Percentiles rank a stretch among this genome's conserved stretches.
phyloP scores from a whole-genome alignment of 2,113 vertebrate genomes.

The Theropithecus gelada region DNA sequence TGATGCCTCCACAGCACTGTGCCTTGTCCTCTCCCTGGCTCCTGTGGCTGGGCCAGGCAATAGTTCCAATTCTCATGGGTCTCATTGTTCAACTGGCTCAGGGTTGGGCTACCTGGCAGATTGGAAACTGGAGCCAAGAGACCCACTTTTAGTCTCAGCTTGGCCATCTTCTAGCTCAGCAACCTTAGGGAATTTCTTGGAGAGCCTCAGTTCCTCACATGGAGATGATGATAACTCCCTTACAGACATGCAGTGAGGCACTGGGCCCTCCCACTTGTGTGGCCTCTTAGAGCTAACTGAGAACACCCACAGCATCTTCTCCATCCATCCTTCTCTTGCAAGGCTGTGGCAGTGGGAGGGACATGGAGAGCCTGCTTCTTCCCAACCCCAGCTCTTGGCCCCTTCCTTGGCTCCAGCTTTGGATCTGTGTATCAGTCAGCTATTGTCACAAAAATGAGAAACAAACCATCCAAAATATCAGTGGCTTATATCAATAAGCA shows the following conservation, averaged over 20 bases:
- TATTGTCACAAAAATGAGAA: not conserved
- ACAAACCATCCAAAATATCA: not conserved
- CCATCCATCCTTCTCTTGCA: not conserved
- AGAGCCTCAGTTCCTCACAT: not conserved
- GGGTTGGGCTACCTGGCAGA: not conserved
- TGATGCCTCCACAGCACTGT: too few species aligned
- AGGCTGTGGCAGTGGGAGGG: fast-evolving
- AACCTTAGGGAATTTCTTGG: not conserved
- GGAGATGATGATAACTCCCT: not conserved
- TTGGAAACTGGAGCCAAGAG: not conserved
- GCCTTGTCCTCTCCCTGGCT: too few species aligned
- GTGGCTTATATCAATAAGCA: not conserved
- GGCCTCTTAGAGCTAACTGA: not conserved
- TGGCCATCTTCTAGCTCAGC: not conserved
- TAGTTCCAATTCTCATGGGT: not conserved
- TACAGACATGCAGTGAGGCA: not conserved
- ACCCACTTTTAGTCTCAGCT: not conserved
- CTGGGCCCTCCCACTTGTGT: not conserved
- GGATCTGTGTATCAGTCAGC: not conserved
- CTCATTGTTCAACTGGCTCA: not conserved
- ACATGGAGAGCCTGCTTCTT: not conserved
- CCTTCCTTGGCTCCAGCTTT: not conserved
- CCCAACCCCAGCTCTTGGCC: not conserved
- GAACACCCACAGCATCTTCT: not conserved
- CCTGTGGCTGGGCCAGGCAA: not conserved